phyloP scores from a whole-genome alignment of 1,140 invertebrate species.

The Uloborus diversus region DNA sequence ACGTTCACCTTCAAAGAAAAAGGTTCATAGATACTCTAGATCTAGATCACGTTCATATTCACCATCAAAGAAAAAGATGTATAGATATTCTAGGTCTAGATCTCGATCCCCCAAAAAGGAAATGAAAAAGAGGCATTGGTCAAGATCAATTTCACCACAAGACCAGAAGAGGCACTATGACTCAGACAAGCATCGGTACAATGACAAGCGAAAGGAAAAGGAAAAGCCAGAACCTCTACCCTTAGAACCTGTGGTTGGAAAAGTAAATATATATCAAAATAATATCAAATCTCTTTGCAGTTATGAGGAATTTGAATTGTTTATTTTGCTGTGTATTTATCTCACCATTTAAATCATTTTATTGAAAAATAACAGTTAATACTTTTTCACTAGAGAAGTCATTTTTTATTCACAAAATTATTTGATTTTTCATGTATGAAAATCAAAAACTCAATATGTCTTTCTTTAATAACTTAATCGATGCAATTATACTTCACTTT shows the following conservation, averaged over 20 bases:
- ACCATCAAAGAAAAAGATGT: background rate
- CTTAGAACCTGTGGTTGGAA: conserved; percentile 59
- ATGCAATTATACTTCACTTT: conserved; percentile 14
- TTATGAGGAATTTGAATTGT: background rate
- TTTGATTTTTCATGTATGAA: no score
- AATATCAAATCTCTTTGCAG: background rate
- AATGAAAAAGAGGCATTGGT: conserved; percentile 57
- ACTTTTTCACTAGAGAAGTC: background rate
- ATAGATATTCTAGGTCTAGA: conserved; percentile 10
- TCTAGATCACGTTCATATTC: conserved; percentile 48
- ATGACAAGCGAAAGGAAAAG: conserved; percentile 15
- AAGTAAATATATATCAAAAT: conserved; percentile 50
- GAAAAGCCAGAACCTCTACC: conserved; percentile 50
- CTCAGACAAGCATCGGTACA: conserved; percentile 4
- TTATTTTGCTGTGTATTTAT: background rate
- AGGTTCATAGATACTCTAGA: conserved; percentile 8
- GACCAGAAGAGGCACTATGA: conserved; percentile 10
- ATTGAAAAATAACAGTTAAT: background rate
- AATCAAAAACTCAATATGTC: no score
- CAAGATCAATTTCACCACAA: conserved; percentile 44
- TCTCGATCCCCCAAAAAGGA: conserved; percentile 55
- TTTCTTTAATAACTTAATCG: no score
- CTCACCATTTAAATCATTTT: background rate
- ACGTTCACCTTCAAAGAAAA: background rate
- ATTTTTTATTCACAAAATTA: no score